Conservation (phyloP, 2,888 invertebrate species). For the Morpho helenor region DNA sequence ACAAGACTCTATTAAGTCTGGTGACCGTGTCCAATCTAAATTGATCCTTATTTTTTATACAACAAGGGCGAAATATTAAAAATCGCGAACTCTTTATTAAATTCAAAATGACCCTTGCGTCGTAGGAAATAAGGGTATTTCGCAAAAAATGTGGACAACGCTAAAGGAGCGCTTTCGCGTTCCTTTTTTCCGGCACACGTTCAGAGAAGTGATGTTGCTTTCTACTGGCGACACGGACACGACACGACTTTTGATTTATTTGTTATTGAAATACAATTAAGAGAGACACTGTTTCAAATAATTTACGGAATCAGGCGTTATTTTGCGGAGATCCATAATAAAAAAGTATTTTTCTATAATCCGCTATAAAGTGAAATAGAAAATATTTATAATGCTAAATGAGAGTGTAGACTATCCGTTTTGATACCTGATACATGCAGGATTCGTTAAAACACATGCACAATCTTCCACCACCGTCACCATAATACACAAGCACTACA, state of each 20-base stretch:
- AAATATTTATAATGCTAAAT: too few relatives aligned
- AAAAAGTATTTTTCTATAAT: too few relatives aligned
- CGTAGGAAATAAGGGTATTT: conserved; percentile 11
- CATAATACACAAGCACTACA: too few relatives aligned
- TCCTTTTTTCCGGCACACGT: conserved; percentile 49
- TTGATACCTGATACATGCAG: too few relatives aligned
- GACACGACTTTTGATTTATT: neutral
- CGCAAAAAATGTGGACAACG: conserved; percentile 3
- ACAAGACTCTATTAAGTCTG: conserved; percentile 52
- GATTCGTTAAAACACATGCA: too few relatives aligned
- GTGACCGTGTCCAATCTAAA: conserved; percentile 13
- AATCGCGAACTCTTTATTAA: neutral
- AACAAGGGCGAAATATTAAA: conserved; percentile 14
- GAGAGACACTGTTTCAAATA: neutral
- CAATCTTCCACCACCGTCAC: too few relatives aligned
- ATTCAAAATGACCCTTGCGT: conserved; percentile 17
- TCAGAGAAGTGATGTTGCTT: conserved; percentile 47
- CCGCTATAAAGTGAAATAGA: too few relatives aligned
- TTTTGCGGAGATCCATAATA: too few relatives aligned
- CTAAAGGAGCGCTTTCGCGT: conserved; percentile 31
- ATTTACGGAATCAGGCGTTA: too few relatives aligned
- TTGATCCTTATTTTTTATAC: conserved; percentile 16
- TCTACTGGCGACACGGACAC: conserved; percentile 40
- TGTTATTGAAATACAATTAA: too few relatives aligned
- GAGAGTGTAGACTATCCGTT: too few relatives aligned